Conservation (phyloP, 2,888 invertebrate species). For the Melinaea menophilus region DNA sequence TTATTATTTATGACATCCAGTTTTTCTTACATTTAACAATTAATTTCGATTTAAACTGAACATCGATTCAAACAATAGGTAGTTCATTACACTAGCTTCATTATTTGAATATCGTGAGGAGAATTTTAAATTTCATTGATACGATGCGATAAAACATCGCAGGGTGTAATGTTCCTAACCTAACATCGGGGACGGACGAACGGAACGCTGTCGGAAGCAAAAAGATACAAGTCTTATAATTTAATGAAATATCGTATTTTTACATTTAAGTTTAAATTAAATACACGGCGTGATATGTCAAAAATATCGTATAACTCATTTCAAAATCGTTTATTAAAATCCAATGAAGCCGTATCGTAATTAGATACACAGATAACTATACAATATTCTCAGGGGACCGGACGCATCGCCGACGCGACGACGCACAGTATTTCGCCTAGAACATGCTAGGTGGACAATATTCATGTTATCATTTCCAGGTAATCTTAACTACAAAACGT, state of each 20-base stretch:
- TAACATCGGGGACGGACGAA: conserved; percentile 25
- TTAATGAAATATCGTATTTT: conserved; percentile 1
- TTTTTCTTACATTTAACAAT: not conserved
- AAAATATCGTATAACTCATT: conserved; percentile 5
- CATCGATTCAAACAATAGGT: not conserved
- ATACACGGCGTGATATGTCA: not conserved
- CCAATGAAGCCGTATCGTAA: not conserved
- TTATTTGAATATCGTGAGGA: not conserved
- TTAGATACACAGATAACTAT: conserved; percentile 1
- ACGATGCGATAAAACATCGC: no score
- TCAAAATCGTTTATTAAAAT: conserved; percentile 9
- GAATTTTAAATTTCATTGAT: not conserved
- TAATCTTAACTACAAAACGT: no score
- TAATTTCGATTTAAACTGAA: not conserved
- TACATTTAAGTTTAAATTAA: not conserved
- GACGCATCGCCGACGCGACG: no score
- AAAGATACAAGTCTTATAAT: conserved; percentile 1
- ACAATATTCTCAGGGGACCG: no score
- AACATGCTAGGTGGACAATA: no score
- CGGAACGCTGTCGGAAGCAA: conserved; percentile 16
- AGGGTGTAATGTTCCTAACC: no score
- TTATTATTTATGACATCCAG: no score
- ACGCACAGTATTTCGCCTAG: no score
- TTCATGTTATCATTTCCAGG: no score
- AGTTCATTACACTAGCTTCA: conserved; percentile 1